A percentile compares a stretch with the other conserved stretches of the same genome.
Conservation (phyloP, 2,113 vertebrate species). For the Rhinopithecus roxellana region DNA sequence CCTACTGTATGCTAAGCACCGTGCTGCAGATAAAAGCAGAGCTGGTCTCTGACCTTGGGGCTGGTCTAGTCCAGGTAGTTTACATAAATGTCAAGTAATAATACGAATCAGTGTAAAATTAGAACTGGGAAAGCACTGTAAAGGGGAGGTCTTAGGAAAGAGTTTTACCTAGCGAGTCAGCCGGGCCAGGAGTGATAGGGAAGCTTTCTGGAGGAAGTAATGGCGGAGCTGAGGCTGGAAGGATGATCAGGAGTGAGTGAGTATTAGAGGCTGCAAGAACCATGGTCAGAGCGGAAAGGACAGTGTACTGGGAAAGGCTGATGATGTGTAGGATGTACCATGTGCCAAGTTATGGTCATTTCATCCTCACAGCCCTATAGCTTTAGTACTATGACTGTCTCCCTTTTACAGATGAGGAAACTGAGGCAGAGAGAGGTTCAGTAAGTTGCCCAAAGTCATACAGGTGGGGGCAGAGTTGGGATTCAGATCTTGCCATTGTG, state of each 20-base stretch:
- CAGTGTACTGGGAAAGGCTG: too few species aligned
- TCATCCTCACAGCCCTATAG: not conserved
- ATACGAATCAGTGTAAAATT: not conserved
- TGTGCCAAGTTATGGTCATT: rapidly evolving
- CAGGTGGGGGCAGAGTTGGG: not conserved
- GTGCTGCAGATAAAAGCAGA: not conserved
- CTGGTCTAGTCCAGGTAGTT: not conserved
- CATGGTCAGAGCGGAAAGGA: not conserved
- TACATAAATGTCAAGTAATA: not conserved
- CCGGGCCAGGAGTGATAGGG: not conserved
- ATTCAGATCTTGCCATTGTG: not conserved
- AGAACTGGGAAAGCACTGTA: not conserved
- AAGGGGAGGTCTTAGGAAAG: not conserved
- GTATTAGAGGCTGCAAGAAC: not conserved
- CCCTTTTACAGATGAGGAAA: not conserved
- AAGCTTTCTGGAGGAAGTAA: not conserved
- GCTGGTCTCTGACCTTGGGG: not conserved
- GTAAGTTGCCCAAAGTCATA: not conserved
- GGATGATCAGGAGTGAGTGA: not conserved
- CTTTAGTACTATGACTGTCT: not conserved
- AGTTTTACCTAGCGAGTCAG: not conserved
- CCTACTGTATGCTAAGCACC: not conserved
- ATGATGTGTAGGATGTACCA: rapidly evolving
- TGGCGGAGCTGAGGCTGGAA: not conserved
- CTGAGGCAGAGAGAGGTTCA: not conserved